Base-by-base conservation (phyloP, 2,797 vertebrate genomes). In the Phrynocephalus vlangalii region DNA sequence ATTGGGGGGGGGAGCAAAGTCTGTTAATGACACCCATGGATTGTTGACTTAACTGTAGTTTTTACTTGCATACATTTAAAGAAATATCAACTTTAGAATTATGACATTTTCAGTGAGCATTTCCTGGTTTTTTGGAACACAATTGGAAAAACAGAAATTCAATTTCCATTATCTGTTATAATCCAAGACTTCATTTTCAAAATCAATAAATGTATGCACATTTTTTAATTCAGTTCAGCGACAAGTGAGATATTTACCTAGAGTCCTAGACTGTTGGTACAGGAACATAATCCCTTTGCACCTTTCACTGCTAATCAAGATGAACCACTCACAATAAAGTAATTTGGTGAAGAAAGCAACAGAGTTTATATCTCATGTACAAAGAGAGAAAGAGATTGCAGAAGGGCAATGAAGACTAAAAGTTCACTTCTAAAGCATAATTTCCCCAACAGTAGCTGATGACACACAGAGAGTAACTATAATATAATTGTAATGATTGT, bases 271-370 rank as follows among this genome's bases (percentile, higher is more conserved):
- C 24, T 71, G 52, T 63, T 86, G 82, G 33, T 83, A 72, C 66
- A 52, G 18, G 86, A 33, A 10, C 30, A 76, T 91, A 83, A 89
- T 82, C 9, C 5, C 9, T 68, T 68, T 0, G 15, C 22, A 76
- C 63, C 0, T 48, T 2, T 0, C 30, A 76, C n/a, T 5, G 86
- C 50, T 44, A 33, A 68, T 87, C 48, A 75, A 56, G 38, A 68
- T 52, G 16, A 83, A 79, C 60, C 90, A 1, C 6, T 82, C 75
- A 75, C 77, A 73, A 73, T 86, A 63, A 73, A 67, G 56, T 83
- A 86, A 63, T 56, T 24, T 81, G 66, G 13, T 68, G 66, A 33
- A 90, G 84, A 66, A 77, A 92, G 72, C 6, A 82, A 81, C 52
- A 24, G 33, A 90, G 70, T 18, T 79, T 60, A 88, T 26, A 28